These are phyloP conservation scores for Geococcyx californianus DNA, from an alignment of 2,113 vertebrate genomes.

Conservation along the genomic window DNA sequence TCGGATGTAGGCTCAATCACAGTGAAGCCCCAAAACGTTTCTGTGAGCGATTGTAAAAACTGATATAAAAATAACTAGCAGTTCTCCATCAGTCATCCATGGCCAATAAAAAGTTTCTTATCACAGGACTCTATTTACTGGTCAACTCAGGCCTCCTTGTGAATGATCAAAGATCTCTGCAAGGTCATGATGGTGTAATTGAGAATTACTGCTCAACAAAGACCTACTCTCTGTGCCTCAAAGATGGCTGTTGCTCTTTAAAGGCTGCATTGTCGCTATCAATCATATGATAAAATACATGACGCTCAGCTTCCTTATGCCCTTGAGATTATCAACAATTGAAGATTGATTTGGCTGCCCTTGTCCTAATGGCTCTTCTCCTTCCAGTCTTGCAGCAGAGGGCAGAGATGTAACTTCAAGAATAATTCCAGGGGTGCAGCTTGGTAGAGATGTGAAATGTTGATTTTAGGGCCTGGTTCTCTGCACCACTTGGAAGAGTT, in stretches of 20 bases:
- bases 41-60: neutral
- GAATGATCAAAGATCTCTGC: neutral
- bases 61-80: neutral
- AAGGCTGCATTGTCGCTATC: neutral
- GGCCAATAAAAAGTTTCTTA: neutral
- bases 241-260: neutral
- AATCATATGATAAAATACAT: neutral
- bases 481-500: neutral
- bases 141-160: neutral
- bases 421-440: neutral
- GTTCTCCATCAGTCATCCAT: neutral
- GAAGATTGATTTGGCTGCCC: neutral
- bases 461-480: neutral
- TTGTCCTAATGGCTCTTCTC: neutral
- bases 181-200: neutral
- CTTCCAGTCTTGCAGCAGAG: neutral
- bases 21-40: neutral
- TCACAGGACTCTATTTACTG: neutral
- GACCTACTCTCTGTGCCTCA: neutral
- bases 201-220: neutral
- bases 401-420: neutral
- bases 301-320: neutral
- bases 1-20: neutral
- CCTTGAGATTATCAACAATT: neutral
- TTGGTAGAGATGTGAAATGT: neutral